phyloP scores from a whole-genome alignment of 2,797 vertebrate species.

The Brotula barbata region DNA sequence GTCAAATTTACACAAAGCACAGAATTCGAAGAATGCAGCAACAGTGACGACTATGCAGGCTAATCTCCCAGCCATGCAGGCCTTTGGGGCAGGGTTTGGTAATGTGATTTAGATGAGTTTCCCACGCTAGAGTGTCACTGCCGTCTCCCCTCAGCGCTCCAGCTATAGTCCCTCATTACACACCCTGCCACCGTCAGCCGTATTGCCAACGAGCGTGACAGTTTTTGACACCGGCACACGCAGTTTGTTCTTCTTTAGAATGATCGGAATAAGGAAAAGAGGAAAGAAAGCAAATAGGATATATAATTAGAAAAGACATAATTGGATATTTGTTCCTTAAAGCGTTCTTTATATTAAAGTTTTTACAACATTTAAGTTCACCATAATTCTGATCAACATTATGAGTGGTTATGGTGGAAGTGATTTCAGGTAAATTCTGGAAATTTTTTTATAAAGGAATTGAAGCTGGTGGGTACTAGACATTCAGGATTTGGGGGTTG shows the following conservation, averaged over 20 bases:
- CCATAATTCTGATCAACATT: neutral
- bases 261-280: conserved; percentile 39
- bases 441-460: too few species aligned
- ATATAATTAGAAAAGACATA: conserved; percentile 22
- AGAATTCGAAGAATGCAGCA: conserved; percentile 43
- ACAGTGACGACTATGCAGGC: conserved; percentile 58
- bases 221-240: conserved; percentile 70
- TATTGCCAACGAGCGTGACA: conserved; percentile 62
- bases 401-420: neutral
- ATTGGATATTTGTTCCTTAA: conserved; percentile 24
- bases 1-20: conserved; percentile 59
- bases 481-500: too few species aligned
- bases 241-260: conserved; percentile 48
- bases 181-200: conserved; percentile 65
- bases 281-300: conserved; percentile 21
- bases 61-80: conserved; percentile 73
- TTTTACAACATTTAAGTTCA: conserved; percentile 6
- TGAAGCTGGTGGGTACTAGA: too few species aligned
- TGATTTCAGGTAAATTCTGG: too few species aligned
- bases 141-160: conserved; percentile 70
- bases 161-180: conserved; percentile 77
- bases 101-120: conserved; percentile 83
- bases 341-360: conserved; percentile 23
- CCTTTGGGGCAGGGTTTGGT: conserved; percentile 70
- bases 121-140: conserved; percentile 68